Conservation (phyloP, 2,797 vertebrate genomes). For the Pipistrellus nathusii region DNA sequence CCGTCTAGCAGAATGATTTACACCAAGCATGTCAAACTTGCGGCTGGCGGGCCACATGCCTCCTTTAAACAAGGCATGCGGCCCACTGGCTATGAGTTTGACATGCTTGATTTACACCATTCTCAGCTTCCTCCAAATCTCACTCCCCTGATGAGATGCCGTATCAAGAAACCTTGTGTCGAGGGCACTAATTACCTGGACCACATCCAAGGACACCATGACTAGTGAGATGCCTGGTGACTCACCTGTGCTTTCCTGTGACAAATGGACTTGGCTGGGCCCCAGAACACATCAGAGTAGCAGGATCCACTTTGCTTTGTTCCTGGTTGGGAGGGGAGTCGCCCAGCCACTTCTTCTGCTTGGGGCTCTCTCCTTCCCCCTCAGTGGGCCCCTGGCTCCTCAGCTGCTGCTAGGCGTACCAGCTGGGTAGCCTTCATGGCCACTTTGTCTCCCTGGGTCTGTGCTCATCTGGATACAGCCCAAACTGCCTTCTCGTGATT, state of each 20-base stretch:
- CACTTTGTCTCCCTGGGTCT: not conserved
- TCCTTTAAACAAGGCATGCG: no score
- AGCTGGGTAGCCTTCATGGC: not conserved
- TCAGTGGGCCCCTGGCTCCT: not conserved
- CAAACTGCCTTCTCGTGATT: not conserved
- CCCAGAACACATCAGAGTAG: not conserved
- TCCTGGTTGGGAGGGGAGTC: not conserved
- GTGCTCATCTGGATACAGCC: not conserved
- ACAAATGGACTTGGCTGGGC: not conserved
- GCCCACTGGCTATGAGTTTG: no score
- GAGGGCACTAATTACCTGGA: not conserved
- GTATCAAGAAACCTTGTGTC: not conserved
- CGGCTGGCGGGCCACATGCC: no score
- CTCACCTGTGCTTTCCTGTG: slow-evolving; percentile 19
- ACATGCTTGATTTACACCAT: not conserved
- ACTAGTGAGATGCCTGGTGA: not conserved
- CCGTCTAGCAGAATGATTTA: not conserved
- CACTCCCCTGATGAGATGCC: not conserved
- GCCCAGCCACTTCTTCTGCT: not conserved
- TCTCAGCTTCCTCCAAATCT: not conserved
- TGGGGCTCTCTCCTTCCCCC: not conserved
- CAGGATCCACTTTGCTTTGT: not conserved
- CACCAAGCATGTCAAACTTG: no score
- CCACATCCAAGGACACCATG: not conserved
- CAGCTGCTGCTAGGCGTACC: not conserved